phyloP scores from a whole-genome alignment of 2,888 invertebrate species.

The Junonia oenone region DNA sequence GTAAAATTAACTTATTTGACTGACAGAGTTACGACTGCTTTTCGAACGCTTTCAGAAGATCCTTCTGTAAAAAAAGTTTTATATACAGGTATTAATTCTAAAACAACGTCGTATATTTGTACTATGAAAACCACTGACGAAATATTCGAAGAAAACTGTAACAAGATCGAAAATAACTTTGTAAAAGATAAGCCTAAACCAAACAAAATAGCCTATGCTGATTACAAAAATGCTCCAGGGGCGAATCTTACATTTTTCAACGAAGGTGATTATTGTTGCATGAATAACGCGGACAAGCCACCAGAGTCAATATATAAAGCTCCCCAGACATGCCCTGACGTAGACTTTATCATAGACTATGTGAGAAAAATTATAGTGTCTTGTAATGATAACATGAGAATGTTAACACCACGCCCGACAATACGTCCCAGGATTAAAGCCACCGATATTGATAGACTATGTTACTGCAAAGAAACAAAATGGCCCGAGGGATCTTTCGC shows the following conservation, averaged over 20 bases:
- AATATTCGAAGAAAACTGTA: conserved; percentile 52
- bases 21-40: conserved; percentile 58
- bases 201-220: conserved; percentile 50
- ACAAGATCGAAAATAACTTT: conserved; percentile 52
- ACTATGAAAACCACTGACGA: conserved; percentile 67
- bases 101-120: conserved; percentile 65
- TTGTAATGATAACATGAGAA: conserved; percentile 71
- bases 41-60: conserved; percentile 66
- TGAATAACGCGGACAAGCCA: conserved; percentile 59
- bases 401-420: conserved; percentile 63
- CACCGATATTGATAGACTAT: conserved; percentile 64
- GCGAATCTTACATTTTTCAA: conserved; percentile 59
- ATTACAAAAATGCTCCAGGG: conserved; percentile 62
- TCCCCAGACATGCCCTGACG: conserved; percentile 61
- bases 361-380: conserved; percentile 64
- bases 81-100: conserved; percentile 67
- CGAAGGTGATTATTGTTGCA: conserved; percentile 63
- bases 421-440: conserved; percentile 63
- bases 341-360: conserved; percentile 64
- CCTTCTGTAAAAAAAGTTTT: conserved; percentile 54
- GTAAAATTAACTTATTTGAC: conserved; percentile 57
- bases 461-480: conserved; percentile 60
- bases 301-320: conserved; percentile 58
- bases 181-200: conserved; percentile 45
- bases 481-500: conserved; percentile 62